A percentile compares a stretch with the other conserved stretches of the same genome.
Evolutionary conservation across 2,113 vertebrate genomes (phyloP).

Genomic region (Agapornis roseicollis): DNA sequence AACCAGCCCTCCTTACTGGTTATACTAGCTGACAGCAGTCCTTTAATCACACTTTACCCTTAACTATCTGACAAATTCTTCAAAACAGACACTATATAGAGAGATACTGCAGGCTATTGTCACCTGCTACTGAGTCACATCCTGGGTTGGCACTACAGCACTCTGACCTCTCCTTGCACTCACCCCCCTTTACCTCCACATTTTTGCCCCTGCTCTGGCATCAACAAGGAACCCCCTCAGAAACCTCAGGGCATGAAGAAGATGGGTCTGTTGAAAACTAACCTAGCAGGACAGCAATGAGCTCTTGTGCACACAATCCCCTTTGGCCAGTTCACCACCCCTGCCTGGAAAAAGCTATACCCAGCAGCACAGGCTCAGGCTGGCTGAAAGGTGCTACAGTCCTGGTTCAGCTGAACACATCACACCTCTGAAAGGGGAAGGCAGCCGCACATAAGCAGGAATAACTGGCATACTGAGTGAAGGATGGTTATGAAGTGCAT

Average conservation of each 20-base stretch:
- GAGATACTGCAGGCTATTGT: background rate
- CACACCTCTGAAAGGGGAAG: background rate
- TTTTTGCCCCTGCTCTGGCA: background rate
- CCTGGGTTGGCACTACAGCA: background rate
- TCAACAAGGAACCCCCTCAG: background rate
- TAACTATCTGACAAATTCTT: background rate
- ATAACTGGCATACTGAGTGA: rapidly evolving
- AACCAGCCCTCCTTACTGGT: background rate
- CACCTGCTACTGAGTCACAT: background rate
- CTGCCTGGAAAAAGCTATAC: background rate
- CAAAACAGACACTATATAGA: background rate
- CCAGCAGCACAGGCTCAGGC: rapidly evolving
- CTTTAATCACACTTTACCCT: background rate
- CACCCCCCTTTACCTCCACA: background rate
- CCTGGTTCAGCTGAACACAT: background rate
- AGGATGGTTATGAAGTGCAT: background rate
- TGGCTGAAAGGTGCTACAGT: background rate
- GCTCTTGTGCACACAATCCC: rapidly evolving
- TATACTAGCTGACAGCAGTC: background rate
- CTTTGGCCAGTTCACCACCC: background rate
- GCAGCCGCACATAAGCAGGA: background rate
- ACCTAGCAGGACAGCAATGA: background rate
- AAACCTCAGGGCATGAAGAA: background rate
- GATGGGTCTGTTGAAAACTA: background rate
- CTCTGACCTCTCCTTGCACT: background rate